A percentile compares a stretch with the other conserved stretches of the same genome.
Conservation (phyloP, 2,888 invertebrate genomes). For the Rosalia funebris region DNA sequence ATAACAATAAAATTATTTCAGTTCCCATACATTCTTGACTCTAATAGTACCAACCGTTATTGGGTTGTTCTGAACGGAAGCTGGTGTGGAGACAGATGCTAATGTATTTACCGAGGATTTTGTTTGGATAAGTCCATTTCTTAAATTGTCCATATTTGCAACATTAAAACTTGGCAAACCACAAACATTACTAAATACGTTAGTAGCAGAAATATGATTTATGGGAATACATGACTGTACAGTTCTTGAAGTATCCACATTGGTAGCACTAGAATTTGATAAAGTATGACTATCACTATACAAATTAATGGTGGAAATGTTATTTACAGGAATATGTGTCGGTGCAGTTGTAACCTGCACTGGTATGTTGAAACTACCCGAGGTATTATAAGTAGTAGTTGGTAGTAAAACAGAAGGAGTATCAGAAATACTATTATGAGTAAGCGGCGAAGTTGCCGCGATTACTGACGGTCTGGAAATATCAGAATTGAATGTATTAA, state of each 20-base stretch:
- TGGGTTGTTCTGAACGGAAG: not conserved
- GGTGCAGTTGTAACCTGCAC: not conserved
- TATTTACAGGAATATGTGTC: not conserved
- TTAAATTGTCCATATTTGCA: not conserved
- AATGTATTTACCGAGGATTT: not conserved
- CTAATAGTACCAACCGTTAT: not conserved
- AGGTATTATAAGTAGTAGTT: not conserved
- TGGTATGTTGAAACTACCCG: not conserved
- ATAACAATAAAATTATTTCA: no score
- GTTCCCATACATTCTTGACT: constrained; percentile 9
- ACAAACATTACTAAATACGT: not conserved
- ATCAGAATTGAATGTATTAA: no score
- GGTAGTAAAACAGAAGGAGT: not conserved
- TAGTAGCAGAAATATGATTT: not conserved
- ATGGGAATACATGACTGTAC: not conserved
- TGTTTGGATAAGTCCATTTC: not conserved
- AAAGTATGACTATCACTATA: no score
- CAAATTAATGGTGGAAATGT: not conserved
- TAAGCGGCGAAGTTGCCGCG: no score
- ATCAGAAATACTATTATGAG: no score
- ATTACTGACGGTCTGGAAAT: no score
- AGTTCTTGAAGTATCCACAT: no score
- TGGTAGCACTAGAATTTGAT: no score
- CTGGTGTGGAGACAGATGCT: not conserved
- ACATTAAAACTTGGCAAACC: not conserved